phyloP scores from a whole-genome alignment of 2,888 invertebrate genomes.

The Sphecodes monilicornis region DNA sequence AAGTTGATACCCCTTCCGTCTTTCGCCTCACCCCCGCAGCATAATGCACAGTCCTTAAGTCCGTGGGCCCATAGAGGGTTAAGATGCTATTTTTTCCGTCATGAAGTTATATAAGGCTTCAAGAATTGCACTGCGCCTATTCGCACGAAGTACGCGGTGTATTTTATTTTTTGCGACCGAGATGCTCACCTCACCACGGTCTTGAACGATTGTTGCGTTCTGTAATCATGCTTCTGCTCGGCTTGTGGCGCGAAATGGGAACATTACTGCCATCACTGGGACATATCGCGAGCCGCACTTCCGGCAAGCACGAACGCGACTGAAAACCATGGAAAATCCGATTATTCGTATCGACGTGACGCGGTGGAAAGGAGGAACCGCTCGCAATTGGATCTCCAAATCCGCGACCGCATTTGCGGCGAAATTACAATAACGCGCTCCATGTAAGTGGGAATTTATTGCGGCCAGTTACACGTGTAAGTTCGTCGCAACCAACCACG shows the following conservation, averaged over 20 bases:
- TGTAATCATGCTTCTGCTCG: slow-evolving; percentile 23
- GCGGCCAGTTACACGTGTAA: slow-evolving; percentile 45
- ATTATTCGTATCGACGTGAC: slow-evolving; percentile 59
- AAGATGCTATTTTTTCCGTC: neutral
- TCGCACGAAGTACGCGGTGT: neutral
- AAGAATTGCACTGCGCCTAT: neutral
- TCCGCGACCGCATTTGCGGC: slow-evolving; percentile 49
- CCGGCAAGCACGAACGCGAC: slow-evolving; percentile 53
- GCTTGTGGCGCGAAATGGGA: slow-evolving; percentile 23
- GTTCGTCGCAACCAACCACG: slow-evolving; percentile 25
- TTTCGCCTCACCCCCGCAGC: too few species aligned
- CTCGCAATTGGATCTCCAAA: slow-evolving; percentile 43
- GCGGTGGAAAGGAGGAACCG: neutral
- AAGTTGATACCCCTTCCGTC: too few species aligned
- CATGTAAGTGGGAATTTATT: slow-evolving; percentile 49
- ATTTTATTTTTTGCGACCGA: slow-evolving; percentile 3
- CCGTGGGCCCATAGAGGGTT: too few species aligned
- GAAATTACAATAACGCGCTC: slow-evolving; percentile 64
- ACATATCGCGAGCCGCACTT: slow-evolving; percentile 54
- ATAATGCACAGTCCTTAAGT: too few species aligned
- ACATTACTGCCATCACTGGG: slow-evolving; percentile 53
- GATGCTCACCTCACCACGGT: neutral
- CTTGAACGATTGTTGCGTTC: slow-evolving; percentile 21
- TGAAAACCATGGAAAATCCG: slow-evolving; percentile 69
- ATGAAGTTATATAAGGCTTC: neutral